Base-by-base conservation (phyloP, 2,888 invertebrate genomes). In the Proisotoma minuta region DNA sequence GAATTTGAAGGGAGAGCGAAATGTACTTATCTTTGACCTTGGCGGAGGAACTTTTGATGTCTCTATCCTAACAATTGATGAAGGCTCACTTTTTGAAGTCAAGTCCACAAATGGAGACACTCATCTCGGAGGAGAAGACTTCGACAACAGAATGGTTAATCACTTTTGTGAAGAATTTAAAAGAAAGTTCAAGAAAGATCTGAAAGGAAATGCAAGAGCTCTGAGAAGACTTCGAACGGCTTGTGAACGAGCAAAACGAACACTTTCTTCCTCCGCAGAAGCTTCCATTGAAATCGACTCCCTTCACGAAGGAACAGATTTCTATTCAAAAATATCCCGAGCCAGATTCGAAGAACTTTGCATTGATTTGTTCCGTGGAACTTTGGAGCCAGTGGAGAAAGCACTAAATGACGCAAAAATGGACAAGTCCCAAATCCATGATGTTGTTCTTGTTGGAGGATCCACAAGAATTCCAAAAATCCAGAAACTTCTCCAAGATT, bases 391-490 rank as follows among this genome's bases (percentile, higher is more conserved):
- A 0, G 89, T 90, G 0, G 88, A 89, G 75, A 87, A 87, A 74
- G 87, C 89, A 0, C 78, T 91, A 26, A 82, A 80, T 63, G 97
- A 97, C 78, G 95, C 96, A 66, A 96, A 97, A 79, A 86, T 98
- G 87, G 94, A 96, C 81, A 97, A 97, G 79, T 80, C 86, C 1
- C 84, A 85, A 75, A 87, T 98, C 70, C 87, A 92, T 78, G 91
- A 92, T 77, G 93, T 96, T 70, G 94, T 96, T 15, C 80, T 92
- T 77, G 88, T 97, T 59, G 97, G 97, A 73, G 97, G 95, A 54
- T 97, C 97, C 51, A 98, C 97, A 28, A 89, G 97, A 80, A 97
- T 98, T 76, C 98, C 97, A 58, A 97, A 95, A 81, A 91, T 98
- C 74, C 97, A 98, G 81, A 94, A 96, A 78, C 83, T 98, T 61